phyloP scores from a whole-genome alignment of 2,797 vertebrate genomes.

The Notolepis coatsorum region DNA sequence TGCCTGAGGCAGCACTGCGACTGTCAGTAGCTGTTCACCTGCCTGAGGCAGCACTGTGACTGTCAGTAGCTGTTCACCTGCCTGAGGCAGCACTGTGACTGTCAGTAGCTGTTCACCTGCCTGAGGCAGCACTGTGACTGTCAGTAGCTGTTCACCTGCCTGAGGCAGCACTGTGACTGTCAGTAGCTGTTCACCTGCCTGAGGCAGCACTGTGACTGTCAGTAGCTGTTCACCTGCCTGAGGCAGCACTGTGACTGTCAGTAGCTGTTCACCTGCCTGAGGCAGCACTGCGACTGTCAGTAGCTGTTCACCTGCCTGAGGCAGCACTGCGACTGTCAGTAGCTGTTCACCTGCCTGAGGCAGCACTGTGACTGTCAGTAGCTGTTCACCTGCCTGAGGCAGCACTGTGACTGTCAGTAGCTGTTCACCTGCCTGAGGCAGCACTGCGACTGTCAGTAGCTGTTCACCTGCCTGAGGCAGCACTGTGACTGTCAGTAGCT shows the following conservation, averaged over 20 bases:
- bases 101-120: background rate
- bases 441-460: background rate
- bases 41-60: background rate
- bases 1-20: conserved; percentile 6
- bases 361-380: background rate
- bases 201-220: background rate
- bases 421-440: background rate
- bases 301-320: too few species aligned
- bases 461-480: too few species aligned
- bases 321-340: conserved; percentile 6
- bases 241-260: conserved; percentile 4
- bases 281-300: background rate
- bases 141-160: too few species aligned
- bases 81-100: conserved; percentile 6
- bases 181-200: background rate
- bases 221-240: too few species aligned
- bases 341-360: background rate
- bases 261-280: background rate
- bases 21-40: background rate
- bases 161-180: conserved; percentile 4
- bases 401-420: conserved; percentile 7
- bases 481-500: background rate
- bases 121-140: background rate
- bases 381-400: too few species aligned
- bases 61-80: too few species aligned